A percentile compares a stretch with the other conserved stretches of the same genome.
Conservation (phyloP, 2,888 invertebrate genomes). For the Drosophila antonietae region DNA sequence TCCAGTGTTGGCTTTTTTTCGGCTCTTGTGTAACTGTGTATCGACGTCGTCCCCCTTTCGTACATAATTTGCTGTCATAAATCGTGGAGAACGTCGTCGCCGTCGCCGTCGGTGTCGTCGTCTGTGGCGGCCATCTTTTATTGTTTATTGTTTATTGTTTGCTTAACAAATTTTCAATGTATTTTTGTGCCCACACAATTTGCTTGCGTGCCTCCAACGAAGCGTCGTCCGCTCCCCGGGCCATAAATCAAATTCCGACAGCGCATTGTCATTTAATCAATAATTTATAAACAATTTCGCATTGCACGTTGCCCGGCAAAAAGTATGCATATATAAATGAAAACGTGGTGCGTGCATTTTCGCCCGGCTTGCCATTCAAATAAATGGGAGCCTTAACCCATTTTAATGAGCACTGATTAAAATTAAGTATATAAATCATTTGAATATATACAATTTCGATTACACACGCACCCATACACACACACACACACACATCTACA, state of each 20-base stretch:
- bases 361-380: constrained; percentile 24
- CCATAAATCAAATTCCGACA: constrained; percentile 82
- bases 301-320: constrained; percentile 28
- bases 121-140: constrained; percentile 72
- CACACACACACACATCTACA: neutral
- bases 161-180: constrained; percentile 75
- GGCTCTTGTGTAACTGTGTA: constrained; percentile 46
- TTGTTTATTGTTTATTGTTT: constrained; percentile 73
- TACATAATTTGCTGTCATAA: constrained; percentile 74
- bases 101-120: constrained; percentile 29
- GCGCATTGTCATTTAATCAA: constrained; percentile 82
- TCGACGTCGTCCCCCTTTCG: constrained; percentile 46
- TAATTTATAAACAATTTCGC: constrained; percentile 80
- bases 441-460: constrained; percentile 11
- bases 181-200: constrained; percentile 59
- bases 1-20: constrained; percentile 28
- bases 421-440: constrained; percentile 46
- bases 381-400: constrained; percentile 56
- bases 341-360: constrained; percentile 46
- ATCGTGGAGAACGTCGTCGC: constrained; percentile 42
- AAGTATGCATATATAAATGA: constrained; percentile 29
- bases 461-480: neutral
- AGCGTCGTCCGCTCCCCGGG: constrained; percentile 36
- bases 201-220: constrained; percentile 67
- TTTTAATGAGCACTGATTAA: constrained; percentile 56